A percentile compares a stretch with the other conserved stretches of the same genome.
phyloP scores from a whole-genome alignment of 92 coral and sea anemone species.

The Umimayanthus kanabou region DNA sequence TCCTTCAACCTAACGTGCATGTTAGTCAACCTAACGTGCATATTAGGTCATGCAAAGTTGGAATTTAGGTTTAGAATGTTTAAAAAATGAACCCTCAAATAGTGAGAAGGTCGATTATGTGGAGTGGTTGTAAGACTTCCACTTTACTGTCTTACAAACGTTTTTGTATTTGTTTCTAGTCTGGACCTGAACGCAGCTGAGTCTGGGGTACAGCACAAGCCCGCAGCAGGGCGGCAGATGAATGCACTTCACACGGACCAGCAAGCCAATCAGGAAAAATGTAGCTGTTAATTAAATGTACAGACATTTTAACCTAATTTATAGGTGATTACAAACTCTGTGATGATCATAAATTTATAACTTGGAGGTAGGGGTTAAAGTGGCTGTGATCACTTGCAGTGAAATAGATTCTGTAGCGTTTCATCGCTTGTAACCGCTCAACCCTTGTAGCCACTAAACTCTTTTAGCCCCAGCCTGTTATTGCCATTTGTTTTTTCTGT shows the following conservation, averaged over 20 bases:
- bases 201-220: slow-evolving; percentile 98
- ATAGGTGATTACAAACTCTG: slow-evolving; percentile 17
- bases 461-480: neutral
- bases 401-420: slow-evolving; percentile 2
- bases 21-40: too few relatives aligned
- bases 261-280: slow-evolving; percentile 93
- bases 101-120: neutral
- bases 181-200: slow-evolving; percentile 99
- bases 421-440: neutral
- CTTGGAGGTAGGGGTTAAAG: neutral
- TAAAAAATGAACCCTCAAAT: too few relatives aligned
- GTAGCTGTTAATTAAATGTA: slow-evolving; percentile 66
- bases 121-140: too few relatives aligned
- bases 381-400: neutral
- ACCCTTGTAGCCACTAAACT: neutral
- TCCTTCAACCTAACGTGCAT: too few relatives aligned
- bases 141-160: neutral
- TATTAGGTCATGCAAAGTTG: too few relatives aligned
- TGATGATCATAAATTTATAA: slow-evolving; percentile 13
- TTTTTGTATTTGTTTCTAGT: slow-evolving; percentile 45
- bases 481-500: neutral
- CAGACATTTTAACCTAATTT: slow-evolving; percentile 56
- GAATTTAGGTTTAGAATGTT: too few relatives aligned
- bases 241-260: slow-evolving; percentile 97
- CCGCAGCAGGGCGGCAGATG: slow-evolving; percentile 93